Percentiles rank a stretch among this genome's conserved stretches.
Conservation (phyloP, 92 coral and sea anemone species). For the Plumapathes pennacea region DNA sequence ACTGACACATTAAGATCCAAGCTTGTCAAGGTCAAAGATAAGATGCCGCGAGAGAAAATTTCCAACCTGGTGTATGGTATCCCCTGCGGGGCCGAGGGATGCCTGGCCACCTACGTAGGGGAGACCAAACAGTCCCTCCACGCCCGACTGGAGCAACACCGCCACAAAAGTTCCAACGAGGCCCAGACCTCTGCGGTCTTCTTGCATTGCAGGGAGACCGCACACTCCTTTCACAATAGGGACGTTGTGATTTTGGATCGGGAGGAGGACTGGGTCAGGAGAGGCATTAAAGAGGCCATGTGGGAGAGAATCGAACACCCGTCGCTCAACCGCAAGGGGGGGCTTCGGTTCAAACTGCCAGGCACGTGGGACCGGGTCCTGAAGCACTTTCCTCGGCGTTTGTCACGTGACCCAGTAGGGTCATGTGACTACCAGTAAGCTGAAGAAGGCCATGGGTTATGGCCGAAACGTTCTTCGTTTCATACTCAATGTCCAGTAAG, state of each 20-base stretch:
- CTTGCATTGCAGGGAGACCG: constrained; percentile 13
- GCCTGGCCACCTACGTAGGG: constrained; percentile 20
- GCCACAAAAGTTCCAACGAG: constrained; percentile 10
- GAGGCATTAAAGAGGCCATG: constrained; percentile 12
- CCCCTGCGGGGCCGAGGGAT: constrained; percentile 11
- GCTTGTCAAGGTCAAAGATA: constrained; percentile 21
- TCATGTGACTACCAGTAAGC: too few relatives aligned
- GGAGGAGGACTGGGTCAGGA: constrained; percentile 21
- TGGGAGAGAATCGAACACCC: too few relatives aligned
- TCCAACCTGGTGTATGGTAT: constrained; percentile 33
- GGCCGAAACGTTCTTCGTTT: too few relatives aligned
- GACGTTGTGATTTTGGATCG: constrained; percentile 21
- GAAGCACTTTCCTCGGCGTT: too few relatives aligned
- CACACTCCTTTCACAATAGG: constrained; percentile 15
- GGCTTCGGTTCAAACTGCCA: too few relatives aligned
- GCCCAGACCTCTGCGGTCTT: constrained; percentile 53
- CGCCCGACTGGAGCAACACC: constrained; percentile 34
- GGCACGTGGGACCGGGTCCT: too few relatives aligned
- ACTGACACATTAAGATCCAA: constrained; percentile 8
- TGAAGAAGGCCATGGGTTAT: too few relatives aligned
- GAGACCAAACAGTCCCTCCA: constrained; percentile 33
- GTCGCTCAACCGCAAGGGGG: too few relatives aligned
- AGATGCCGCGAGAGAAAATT: constrained; percentile 17
- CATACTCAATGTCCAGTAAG: too few relatives aligned
- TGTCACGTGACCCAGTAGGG: too few relatives aligned